Evolutionary conservation across 2,888 invertebrate genomes (phyloP).

Genomic region (Thysanoteuthis rhombus): DNA sequence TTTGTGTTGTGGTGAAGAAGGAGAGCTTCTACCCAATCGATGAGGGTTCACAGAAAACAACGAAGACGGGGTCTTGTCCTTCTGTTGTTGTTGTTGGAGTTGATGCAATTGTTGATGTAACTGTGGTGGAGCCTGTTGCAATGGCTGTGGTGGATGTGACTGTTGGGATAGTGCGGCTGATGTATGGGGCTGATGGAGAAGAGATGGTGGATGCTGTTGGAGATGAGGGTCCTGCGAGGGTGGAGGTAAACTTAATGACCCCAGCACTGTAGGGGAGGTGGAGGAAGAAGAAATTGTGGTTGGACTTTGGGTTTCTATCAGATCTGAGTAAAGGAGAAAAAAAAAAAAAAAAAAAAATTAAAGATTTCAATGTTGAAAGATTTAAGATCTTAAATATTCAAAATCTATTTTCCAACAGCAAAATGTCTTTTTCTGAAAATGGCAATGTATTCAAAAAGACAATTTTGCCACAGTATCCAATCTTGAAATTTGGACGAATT

Average conservation of each 20-base stretch:
- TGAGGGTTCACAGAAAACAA: background rate
- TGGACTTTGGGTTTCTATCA: conserved; percentile 24
- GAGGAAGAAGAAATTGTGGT: conserved; percentile 23
- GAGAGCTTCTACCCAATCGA: background rate
- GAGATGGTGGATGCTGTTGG: background rate
- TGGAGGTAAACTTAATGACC: conserved; percentile 18
- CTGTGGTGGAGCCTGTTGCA: background rate
- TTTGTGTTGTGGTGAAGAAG: background rate
- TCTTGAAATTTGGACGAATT: too few relatives aligned
- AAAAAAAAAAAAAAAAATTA: background rate
- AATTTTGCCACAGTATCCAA: too few relatives aligned
- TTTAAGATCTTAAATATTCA: too few relatives aligned
- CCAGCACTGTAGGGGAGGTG: conserved; percentile 15
- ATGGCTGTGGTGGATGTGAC: background rate
- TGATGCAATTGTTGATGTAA: background rate
- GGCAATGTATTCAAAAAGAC: too few relatives aligned
- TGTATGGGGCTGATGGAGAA: conserved; percentile 16
- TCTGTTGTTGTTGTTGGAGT: background rate
- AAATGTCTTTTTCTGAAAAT: too few relatives aligned
- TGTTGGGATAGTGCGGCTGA: background rate
- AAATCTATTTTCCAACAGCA: too few relatives aligned
- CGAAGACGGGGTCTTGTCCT: background rate
- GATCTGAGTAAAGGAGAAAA: conserved; percentile 20
- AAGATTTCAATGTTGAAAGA: background rate
- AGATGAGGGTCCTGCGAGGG: conserved; percentile 22